Percentiles rank a stretch among this genome's conserved stretches.
Evolutionary conservation across 2,888 invertebrate genomes (phyloP).

Genomic region (Ochropleura leucogaster): DNA sequence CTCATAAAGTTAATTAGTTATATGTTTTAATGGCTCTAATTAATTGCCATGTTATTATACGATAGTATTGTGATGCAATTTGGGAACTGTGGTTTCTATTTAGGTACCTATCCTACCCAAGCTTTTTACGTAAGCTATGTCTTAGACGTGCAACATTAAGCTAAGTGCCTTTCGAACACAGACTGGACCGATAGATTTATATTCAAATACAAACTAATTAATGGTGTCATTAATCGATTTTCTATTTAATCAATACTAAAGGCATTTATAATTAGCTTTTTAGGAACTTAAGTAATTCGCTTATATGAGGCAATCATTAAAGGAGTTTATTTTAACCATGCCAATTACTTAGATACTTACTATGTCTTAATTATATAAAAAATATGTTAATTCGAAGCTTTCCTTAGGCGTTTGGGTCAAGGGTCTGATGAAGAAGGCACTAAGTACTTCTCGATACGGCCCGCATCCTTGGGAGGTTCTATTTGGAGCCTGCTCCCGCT

Average conservation of each 20-base stretch:
- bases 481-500: no score
- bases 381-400: background rate
- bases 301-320: background rate
- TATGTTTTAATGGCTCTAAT: slow-evolving; percentile 58
- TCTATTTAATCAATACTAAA: background rate
- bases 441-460: no score
- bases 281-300: background rate
- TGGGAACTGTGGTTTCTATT: slow-evolving; percentile 47
- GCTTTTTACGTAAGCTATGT: slow-evolving; percentile 54
- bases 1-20: slow-evolving; percentile 62
- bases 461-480: no score
- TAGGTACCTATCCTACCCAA: background rate
- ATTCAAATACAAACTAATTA: background rate
- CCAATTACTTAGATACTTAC: background rate
- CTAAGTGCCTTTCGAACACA: background rate
- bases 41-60: slow-evolving; percentile 57
- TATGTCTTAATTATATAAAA: background rate
- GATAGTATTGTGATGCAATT: slow-evolving; percentile 61
- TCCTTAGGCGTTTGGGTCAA: no score
- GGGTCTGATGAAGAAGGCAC: no score
- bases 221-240: background rate
- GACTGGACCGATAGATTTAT: background rate
- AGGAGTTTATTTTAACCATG: background rate
- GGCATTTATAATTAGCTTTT: background rate
- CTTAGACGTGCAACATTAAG: background rate